phyloP scores from a whole-genome alignment of 2,888 invertebrate species.

The Metellina segmentata region DNA sequence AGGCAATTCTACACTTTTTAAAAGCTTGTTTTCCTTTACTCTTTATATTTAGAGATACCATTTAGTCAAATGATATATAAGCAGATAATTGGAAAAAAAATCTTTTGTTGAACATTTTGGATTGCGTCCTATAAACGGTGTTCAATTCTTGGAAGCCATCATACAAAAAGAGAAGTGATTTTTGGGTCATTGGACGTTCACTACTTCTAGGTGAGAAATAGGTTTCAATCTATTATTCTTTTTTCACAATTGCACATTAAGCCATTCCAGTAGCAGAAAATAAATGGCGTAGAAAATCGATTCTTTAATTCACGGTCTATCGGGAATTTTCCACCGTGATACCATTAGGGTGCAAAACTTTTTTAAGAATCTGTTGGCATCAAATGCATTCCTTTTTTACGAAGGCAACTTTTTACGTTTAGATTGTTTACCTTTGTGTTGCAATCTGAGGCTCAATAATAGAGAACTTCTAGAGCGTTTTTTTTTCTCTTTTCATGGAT shows the following conservation, averaged over 20 bases:
- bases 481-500: background rate
- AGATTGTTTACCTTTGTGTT: background rate
- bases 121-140: slow-evolving; percentile 8
- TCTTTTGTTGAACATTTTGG: background rate
- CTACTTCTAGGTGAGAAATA: slow-evolving; percentile 56
- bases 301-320: slow-evolving; percentile 49
- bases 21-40: background rate
- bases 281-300: slow-evolving; percentile 57
- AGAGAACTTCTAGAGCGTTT: background rate
- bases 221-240: background rate
- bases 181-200: slow-evolving; percentile 55
- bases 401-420: background rate
- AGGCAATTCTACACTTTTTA: background rate
- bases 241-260: background rate
- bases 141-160: slow-evolving; percentile 12
- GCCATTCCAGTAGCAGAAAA: background rate
- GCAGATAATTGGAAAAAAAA: background rate
- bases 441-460: background rate
- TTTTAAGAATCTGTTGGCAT: background rate
- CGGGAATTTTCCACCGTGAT: background rate
- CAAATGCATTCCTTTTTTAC: background rate
- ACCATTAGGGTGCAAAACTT: background rate
- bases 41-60: background rate
- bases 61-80: background rate
- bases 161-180: slow-evolving; percentile 29